Percentiles rank a stretch among this genome's conserved stretches.
Evolutionary conservation across 2,113 vertebrate species (phyloP).

Genomic region (Nannospalax galili): DNA sequence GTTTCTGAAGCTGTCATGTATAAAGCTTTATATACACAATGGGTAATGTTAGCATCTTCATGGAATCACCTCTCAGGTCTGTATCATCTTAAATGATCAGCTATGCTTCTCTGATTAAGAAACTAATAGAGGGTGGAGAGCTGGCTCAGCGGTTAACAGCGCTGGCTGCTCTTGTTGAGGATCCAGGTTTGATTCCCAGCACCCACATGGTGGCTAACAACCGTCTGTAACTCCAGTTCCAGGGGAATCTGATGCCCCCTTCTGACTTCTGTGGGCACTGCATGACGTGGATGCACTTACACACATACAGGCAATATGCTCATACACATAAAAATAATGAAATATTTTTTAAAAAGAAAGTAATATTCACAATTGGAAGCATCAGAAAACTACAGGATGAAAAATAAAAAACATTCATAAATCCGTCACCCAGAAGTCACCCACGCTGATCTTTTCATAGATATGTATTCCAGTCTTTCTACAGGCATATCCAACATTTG

Average conservation of each 20-base stretch:
- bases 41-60: not conserved
- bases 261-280: too few relatives aligned
- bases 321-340: too few relatives aligned
- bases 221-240: too few relatives aligned
- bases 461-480: not conserved
- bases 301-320: too few relatives aligned
- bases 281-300: too few relatives aligned
- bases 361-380: not conserved
- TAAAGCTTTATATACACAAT: not conserved
- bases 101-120: constrained; percentile 36
- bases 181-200: too few relatives aligned
- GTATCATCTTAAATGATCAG: constrained; percentile 19
- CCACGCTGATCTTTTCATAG: not conserved
- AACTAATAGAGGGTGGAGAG: constrained; percentile 42
- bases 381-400: constrained; percentile 24
- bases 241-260: too few relatives aligned
- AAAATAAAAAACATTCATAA: not conserved
- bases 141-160: too few relatives aligned
- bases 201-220: too few relatives aligned
- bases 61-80: not conserved
- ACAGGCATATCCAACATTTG: not conserved
- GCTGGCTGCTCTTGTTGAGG: too few relatives aligned
- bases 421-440: not conserved
- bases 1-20: constrained; percentile 17
- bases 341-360: too few relatives aligned